Conservation (phyloP, 1,140 invertebrate genomes). For the Littorina saxatilis region DNA sequence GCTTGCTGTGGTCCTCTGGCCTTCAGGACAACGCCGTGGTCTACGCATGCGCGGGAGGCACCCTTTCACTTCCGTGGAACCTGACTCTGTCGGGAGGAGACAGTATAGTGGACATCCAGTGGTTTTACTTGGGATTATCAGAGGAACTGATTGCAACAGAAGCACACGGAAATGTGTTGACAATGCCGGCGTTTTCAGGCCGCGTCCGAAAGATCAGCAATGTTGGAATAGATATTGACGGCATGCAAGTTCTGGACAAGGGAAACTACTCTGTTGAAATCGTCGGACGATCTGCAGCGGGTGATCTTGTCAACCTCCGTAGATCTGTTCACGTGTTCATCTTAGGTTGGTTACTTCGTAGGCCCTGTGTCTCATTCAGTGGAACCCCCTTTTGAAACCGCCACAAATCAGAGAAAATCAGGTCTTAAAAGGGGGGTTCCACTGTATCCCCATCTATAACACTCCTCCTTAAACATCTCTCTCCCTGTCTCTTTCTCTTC, state of each 20-base stretch:
- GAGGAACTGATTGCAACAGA: neutral
- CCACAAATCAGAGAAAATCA: too few species aligned
- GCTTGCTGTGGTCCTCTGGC: neutral
- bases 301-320: neutral
- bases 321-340: too few species aligned
- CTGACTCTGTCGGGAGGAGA: too few species aligned
- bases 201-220: neutral
- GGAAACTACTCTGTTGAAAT: neutral
- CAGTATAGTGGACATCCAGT: neutral
- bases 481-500: too few species aligned
- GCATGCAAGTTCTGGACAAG: neutral
- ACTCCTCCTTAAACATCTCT: too few species aligned
- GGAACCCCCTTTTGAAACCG: too few species aligned
- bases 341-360: too few species aligned
- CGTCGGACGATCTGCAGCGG: neutral
- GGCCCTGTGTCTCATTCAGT: too few species aligned
- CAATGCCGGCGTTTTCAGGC: neutral
- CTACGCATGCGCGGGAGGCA: neutral
- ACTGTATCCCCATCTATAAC: too few species aligned
- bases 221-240: neutral
- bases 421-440: too few species aligned
- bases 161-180: neutral
- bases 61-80: neutral
- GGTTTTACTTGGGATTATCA: neutral
- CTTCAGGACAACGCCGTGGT: neutral